These are phyloP conservation scores for Pholis gunnellus DNA, from an alignment of 2,113 vertebrate genomes.

Conservation along the genomic window DNA sequence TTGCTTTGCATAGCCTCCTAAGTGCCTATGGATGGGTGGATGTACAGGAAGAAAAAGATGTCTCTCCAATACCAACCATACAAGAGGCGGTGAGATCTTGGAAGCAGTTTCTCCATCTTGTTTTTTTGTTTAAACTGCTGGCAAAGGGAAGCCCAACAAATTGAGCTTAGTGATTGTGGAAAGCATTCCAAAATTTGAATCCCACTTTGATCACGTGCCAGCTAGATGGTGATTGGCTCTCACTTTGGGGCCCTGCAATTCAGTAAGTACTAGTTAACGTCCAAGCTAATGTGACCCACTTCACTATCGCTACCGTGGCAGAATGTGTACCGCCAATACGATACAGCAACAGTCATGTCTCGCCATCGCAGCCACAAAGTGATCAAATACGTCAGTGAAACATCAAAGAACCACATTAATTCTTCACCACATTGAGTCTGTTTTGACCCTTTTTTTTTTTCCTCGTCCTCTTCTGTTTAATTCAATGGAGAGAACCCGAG, in stretches of 20 bases:
- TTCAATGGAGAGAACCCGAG: slow-evolving; percentile 32
- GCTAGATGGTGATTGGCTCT: slow-evolving; percentile 20
- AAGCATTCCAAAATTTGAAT: background rate
- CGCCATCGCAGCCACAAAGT: background rate
- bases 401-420: slow-evolving; percentile 32
- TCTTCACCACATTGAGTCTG: background rate
- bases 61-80: background rate
- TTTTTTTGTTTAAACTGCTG: background rate
- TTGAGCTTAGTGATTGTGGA: background rate
- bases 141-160: background rate
- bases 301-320: slow-evolving; percentile 14
- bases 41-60: background rate
- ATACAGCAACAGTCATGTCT: slow-evolving; percentile 6
- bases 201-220: slow-evolving; percentile 28
- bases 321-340: slow-evolving; percentile 8
- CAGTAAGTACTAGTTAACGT: slow-evolving; percentile 28
- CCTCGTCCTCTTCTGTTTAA: slow-evolving; percentile 5
- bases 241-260: slow-evolving; percentile 15
- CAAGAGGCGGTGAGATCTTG: background rate
- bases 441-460: slow-evolving; percentile 11
- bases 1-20: background rate
- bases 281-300: slow-evolving; percentile 37
- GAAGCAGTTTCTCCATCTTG: background rate
- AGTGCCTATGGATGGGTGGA: slow-evolving; percentile 4
- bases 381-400: slow-evolving; percentile 28